These are phyloP conservation scores for Tachycineta bicolor DNA, from an alignment of 2,113 vertebrate species.

Conservation along the genomic window DNA sequence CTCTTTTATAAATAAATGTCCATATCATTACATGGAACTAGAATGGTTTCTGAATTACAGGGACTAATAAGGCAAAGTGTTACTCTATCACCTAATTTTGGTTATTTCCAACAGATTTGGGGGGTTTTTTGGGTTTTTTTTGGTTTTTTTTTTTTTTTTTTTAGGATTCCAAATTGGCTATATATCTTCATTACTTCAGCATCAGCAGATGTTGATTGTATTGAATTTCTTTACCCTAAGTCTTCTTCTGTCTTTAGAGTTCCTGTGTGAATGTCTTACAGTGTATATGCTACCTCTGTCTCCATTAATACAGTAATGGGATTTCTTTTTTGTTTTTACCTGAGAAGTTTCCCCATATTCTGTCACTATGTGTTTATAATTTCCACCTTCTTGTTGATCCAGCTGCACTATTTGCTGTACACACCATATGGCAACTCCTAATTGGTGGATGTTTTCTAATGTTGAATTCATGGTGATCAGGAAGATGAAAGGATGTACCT, in stretches of 20 bases:
- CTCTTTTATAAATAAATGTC: neutral
- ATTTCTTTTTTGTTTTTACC: neutral
- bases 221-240: neutral
- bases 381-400: neutral
- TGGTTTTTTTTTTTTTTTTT: neutral
- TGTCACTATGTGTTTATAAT: neutral
- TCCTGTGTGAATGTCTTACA: neutral
- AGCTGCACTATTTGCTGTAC: neutral
- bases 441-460: neutral
- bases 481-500: constrained; percentile 7
- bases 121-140: too few species aligned
- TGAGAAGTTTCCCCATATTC: neutral
- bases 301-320: neutral
- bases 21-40: neutral
- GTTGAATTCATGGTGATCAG: neutral
- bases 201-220: neutral
- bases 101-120: neutral
- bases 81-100: neutral
- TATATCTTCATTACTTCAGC: neutral
- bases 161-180: neutral
- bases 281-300: neutral
- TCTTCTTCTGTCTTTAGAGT: neutral
- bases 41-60: neutral
- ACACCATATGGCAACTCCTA: neutral
- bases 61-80: neutral